Base-by-base conservation (phyloP, 2,797 vertebrate species). In the Botia kubotai region DNA sequence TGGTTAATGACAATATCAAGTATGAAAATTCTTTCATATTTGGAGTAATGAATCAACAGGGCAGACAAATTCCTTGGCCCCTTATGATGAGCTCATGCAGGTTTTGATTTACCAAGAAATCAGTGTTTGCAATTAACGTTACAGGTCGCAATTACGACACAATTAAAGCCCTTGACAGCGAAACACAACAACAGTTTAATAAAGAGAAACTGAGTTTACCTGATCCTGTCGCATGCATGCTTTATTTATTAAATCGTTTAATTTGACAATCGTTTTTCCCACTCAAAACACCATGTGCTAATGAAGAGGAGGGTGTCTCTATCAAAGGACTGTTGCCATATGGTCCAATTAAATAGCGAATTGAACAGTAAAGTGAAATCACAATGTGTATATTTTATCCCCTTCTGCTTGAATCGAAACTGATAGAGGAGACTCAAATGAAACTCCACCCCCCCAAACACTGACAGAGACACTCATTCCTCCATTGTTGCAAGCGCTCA, bases 401-500 rank as follows among this genome's bases (percentile, higher is more conserved):
- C 83, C 83, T 81, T 83, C 87, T 83, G 80, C 83, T 90, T 86
- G 1, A 19, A 52, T n/a, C 21, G 17, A 62, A 71, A 77, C 39
- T n/a, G 7, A n/a, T 52, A 26, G 57, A 70, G 67, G 12, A 67
- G 62, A 29, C 62, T 29, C 29, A 66, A 76, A 5, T n/a, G 23
- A 43, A 67, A 79, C 58, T 53, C 46, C 57, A 65, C 43, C 62
- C 69, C 39, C 17, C 17, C 36, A 79, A 72, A 29, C 88, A 19
- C 19, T 14, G 10, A n/a, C 10, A 72, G 50, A 3, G 13, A 0
- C 19, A 26, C 57, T 39, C 1, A 10, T 70, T 78, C 53, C 50
- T 29, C 52, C 23, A 33, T 55, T 91, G 90, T 92, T 92, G 92
- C 84, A 83, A 84, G 82, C 81, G 43, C 65, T 83, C 76, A 82